Conservation (phyloP, 2,113 vertebrate genomes). For the Myotis brandtii region DNA sequence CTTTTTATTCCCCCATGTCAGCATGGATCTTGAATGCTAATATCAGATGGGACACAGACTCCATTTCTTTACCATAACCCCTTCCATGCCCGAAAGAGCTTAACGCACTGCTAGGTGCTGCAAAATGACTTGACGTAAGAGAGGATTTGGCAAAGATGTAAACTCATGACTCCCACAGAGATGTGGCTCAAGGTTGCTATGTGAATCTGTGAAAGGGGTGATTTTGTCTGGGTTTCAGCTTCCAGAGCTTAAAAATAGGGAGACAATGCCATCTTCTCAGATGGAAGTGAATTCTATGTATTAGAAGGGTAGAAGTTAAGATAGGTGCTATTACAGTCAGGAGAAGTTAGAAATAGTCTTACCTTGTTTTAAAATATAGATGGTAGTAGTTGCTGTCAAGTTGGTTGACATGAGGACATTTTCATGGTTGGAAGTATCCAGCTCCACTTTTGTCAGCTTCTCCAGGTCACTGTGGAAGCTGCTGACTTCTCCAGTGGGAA, state of each 20-base stretch:
- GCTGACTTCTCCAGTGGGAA: constrained; percentile 95
- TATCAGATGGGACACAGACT: background rate
- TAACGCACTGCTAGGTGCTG: constrained; percentile 23
- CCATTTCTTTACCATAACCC: constrained; percentile 20
- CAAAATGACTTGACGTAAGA: constrained; percentile 39
- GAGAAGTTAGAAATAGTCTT: constrained; percentile 49
- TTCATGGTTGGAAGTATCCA: constrained; percentile 93
- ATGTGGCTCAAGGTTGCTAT: background rate
- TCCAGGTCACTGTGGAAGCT: constrained; percentile 95
- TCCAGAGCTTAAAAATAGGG: background rate
- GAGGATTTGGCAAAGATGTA: background rate
- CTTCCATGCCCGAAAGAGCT: constrained; percentile 27
- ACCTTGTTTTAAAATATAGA: constrained; percentile 97
- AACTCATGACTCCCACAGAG: background rate
- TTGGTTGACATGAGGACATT: constrained; percentile 96
- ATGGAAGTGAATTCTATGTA: background rate
- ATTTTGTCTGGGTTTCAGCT: constrained; percentile 2
- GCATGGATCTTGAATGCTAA: constrained; percentile 14
- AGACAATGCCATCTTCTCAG: background rate
- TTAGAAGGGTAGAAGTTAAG: background rate
- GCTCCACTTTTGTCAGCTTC: constrained; percentile 93
- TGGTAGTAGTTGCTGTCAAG: constrained; percentile 94
- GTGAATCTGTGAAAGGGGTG: constrained; percentile 25
- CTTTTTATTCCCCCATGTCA: background rate
- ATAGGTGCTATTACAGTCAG: background rate